phyloP scores from a whole-genome alignment of 2,113 vertebrate genomes.

The Actenoides lindsayi region DNA sequence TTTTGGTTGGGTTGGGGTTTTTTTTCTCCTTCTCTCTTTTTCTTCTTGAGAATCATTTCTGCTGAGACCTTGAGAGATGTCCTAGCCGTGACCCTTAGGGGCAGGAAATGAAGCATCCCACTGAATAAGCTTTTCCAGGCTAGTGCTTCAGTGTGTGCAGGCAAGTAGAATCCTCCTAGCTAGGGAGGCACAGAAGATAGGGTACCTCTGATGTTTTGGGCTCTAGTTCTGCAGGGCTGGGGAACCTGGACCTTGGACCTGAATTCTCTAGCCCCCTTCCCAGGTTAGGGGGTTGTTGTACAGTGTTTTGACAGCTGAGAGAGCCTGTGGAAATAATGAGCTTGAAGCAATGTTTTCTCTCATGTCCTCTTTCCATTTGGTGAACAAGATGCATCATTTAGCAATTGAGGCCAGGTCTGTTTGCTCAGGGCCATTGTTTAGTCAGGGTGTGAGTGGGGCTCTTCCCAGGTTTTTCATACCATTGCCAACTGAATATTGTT shows the following conservation, averaged over 20 bases:
- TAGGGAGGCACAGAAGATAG: not conserved
- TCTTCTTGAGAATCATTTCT: not conserved
- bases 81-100: not conserved
- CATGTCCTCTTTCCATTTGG: not conserved
- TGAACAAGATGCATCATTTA: not conserved
- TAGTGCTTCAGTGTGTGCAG: not conserved
- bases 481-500: not conserved
- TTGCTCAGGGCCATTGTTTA: not conserved
- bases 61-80: not conserved
- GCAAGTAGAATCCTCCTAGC: not conserved
- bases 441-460: not conserved
- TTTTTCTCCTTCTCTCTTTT: fast-evolving
- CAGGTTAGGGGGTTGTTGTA: not conserved
- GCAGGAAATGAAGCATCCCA: not conserved
- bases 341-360: not conserved
- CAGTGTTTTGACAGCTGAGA: not conserved
- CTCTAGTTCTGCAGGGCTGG: fast-evolving
- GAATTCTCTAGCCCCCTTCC: not conserved
- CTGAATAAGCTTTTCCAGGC: not conserved
- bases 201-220: fast-evolving
- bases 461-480: not conserved
- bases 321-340: not conserved
- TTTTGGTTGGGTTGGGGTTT: not conserved
- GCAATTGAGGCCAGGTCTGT: not conserved
- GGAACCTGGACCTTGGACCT: not conserved